A percentile compares a stretch with the other conserved stretches of the same genome.
These are phyloP conservation scores for Diplosoma virens DNA, from an alignment of 23 tunicate species.

Conservation along the genomic window DNA sequence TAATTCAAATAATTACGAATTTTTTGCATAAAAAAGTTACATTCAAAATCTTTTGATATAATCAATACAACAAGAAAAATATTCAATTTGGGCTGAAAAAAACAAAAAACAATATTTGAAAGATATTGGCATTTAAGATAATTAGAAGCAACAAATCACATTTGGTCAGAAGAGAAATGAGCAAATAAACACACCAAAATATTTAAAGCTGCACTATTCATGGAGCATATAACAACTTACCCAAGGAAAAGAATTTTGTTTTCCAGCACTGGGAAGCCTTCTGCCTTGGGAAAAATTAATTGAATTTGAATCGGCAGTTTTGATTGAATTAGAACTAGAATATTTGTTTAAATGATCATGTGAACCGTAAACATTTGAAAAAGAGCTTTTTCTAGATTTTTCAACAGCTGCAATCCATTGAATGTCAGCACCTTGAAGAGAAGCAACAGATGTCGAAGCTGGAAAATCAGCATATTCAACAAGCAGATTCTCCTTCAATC, in stretches of 20 bases:
- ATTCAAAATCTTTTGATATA: too few species aligned
- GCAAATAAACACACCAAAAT: too few species aligned
- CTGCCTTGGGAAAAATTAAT: not conserved
- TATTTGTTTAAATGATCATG: not conserved
- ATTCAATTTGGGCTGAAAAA: too few species aligned
- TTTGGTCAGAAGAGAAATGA: too few species aligned
- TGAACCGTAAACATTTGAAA: not conserved
- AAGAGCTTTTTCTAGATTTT: not conserved
- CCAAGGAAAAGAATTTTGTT: slow-evolving; percentile 85
- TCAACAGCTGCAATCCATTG: slow-evolving; percentile 66
- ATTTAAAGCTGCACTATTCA: too few species aligned
- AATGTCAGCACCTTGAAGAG: slow-evolving; percentile 67
- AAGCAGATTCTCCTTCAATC: slow-evolving; percentile 54
- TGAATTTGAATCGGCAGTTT: not conserved
- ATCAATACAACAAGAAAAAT: too few species aligned
- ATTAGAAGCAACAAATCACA: too few species aligned
- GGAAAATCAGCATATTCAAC: slow-evolving; percentile 74
- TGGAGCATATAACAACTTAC: too few species aligned
- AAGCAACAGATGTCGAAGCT: slow-evolving; percentile 24
- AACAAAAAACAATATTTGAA: too few species aligned
- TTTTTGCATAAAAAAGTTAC: too few species aligned
- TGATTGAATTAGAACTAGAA: not conserved
- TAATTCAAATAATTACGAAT: too few species aligned
- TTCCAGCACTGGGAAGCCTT: slow-evolving; percentile 79
- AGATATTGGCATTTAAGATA: too few species aligned